phyloP scores from a whole-genome alignment of 2,797 vertebrate species.

The Sylvia borin region DNA sequence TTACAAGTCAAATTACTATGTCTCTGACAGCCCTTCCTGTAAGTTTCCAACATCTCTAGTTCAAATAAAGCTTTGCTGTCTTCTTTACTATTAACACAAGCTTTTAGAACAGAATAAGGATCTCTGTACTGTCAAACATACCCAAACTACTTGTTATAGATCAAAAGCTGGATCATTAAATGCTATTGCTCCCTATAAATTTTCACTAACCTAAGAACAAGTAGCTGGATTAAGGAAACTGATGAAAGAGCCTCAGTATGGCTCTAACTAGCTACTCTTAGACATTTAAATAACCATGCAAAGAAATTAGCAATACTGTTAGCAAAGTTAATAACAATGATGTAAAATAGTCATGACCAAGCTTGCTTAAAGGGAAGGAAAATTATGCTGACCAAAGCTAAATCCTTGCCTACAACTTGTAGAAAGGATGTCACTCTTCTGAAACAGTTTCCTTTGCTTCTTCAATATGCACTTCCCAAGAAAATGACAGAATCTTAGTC shows the following conservation, averaged over 20 bases:
- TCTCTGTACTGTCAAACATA: neutral
- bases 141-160: neutral
- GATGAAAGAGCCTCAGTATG: neutral
- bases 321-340: neutral
- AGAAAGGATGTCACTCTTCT: neutral
- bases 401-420: neutral
- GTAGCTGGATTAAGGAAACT: neutral
- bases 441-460: neutral
- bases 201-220: neutral
- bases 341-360: neutral
- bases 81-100: neutral
- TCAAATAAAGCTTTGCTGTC: neutral
- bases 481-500: neutral
- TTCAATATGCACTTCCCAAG: neutral
- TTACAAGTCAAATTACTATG: slow-evolving; percentile 74
- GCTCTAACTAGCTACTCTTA: neutral
- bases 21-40: slow-evolving; percentile 63
- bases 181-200: neutral
- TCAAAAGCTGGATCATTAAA: neutral
- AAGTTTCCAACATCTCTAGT: slow-evolving; percentile 59
- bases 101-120: neutral
- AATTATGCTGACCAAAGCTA: neutral
- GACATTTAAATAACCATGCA: neutral
- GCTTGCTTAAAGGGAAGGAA: neutral
- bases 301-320: neutral